Evolutionary conservation across 1,140 invertebrate genomes (phyloP).

Genomic region (Thaumetopoea pityocampa): DNA sequence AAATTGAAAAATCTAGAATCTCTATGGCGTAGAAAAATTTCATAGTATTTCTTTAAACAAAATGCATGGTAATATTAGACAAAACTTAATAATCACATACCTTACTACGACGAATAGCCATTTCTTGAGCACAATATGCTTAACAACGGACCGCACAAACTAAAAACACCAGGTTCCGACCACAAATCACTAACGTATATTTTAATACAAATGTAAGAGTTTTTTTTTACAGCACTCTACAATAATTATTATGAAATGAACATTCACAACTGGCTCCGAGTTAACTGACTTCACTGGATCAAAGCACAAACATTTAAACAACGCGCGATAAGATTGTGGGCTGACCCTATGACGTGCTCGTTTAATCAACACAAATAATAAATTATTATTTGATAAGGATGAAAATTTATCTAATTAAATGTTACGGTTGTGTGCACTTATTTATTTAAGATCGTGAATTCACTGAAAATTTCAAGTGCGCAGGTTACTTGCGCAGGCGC

Average conservation of each 20-base stretch:
- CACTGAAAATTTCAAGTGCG: slow-evolving; percentile 32
- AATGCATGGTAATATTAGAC: too few relatives aligned
- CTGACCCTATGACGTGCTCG: slow-evolving; percentile 62
- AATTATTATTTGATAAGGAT: slow-evolving; percentile 52
- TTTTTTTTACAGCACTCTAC: slow-evolving; percentile 1
- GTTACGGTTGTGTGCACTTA: slow-evolving; percentile 45
- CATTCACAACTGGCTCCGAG: slow-evolving; percentile 39
- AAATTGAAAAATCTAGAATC: too few relatives aligned
- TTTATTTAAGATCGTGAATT: slow-evolving; percentile 30
- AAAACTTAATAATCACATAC: slow-evolving; percentile 30
- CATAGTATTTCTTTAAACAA: too few relatives aligned
- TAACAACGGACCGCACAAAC: slow-evolving; percentile 24
- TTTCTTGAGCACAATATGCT: slow-evolving; percentile 36
- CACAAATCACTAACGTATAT: slow-evolving; percentile 9
- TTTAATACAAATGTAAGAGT: not conserved
- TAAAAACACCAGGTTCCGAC: slow-evolving; percentile 4
- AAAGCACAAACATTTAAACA: slow-evolving; percentile 70
- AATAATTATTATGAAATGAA: slow-evolving; percentile 4
- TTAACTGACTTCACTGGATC: slow-evolving; percentile 64
- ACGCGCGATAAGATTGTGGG: slow-evolving; percentile 65
- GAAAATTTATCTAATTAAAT: slow-evolving; percentile 53
- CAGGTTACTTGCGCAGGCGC: slow-evolving; percentile 26
- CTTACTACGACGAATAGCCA: slow-evolving; percentile 65
- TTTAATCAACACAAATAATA: slow-evolving; percentile 66
- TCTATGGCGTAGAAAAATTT: too few relatives aligned